Percentiles rank a stretch among this genome's conserved stretches.
Conservation (phyloP, 2,113 vertebrate species). For the Oncorhynchus kisutch region DNA sequence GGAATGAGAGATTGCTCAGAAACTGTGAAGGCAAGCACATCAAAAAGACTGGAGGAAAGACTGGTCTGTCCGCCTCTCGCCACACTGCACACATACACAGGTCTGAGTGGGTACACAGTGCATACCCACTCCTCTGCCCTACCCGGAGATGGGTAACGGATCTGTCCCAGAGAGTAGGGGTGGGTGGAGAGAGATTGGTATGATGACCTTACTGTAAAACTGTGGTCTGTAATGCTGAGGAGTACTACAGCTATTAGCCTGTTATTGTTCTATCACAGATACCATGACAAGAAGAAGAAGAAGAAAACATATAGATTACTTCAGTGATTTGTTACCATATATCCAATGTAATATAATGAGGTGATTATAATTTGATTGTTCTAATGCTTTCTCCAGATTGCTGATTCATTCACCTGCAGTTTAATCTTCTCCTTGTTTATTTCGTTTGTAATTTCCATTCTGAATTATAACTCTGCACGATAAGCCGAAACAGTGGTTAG, state of each 20-base stretch:
- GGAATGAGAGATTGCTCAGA: constrained; percentile 82
- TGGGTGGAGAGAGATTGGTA: no score
- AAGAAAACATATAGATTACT: background rate
- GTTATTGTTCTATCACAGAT: background rate
- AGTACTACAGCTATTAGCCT: background rate
- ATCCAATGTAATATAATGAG: background rate
- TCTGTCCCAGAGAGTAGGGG: background rate
- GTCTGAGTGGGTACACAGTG: background rate
- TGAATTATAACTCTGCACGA: constrained; percentile 79
- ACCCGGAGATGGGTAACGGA: background rate
- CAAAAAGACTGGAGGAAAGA: constrained; percentile 63
- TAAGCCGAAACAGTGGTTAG: constrained; percentile 80
- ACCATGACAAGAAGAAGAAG: background rate
- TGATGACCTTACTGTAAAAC: background rate
- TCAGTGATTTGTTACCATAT: background rate
- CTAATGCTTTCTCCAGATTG: background rate
- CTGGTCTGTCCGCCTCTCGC: constrained; percentile 32
- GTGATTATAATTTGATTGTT: constrained; percentile 1
- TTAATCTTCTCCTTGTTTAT: constrained; percentile 48
- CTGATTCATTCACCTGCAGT: constrained; percentile 54
- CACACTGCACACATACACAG: background rate
- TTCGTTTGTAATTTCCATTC: constrained; percentile 39
- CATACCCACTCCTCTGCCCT: background rate
- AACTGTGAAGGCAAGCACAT: constrained; percentile 81
- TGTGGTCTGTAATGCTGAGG: background rate